Conservation (phyloP, 2,797 vertebrate species). For the Coranthus polyacanthus region DNA sequence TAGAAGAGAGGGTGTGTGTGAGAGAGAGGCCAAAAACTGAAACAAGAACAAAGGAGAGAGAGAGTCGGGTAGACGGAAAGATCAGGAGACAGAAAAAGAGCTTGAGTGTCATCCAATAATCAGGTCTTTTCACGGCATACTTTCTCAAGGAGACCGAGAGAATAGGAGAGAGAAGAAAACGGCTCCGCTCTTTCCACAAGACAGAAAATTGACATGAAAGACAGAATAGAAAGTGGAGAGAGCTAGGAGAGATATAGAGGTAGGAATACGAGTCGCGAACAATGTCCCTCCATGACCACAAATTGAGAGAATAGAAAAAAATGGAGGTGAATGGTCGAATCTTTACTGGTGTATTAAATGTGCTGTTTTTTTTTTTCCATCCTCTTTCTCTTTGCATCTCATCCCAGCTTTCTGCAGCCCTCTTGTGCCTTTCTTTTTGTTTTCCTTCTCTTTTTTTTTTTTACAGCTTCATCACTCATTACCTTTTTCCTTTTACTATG, state of each 20-base stretch:
- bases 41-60: conserved; percentile 58
- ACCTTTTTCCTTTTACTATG: not conserved
- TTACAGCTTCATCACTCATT: conserved; percentile 3
- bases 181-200: conserved; percentile 54
- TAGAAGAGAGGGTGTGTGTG: conserved; percentile 41
- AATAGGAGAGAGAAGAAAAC: conserved; percentile 57
- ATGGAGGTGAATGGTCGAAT: conserved; percentile 23
- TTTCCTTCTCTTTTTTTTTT: not conserved
- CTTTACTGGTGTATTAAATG: conserved; percentile 16
- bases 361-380: not conserved
- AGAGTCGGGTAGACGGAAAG: conserved; percentile 63
- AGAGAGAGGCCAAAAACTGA: conserved; percentile 57
- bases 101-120: conserved; percentile 80
- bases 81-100: conserved; percentile 70
- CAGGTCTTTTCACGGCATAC: conserved; percentile 76
- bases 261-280: conserved; percentile 35
- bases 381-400: not conserved
- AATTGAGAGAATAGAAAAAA: conserved; percentile 48
- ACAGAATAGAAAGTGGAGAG: conserved; percentile 39
- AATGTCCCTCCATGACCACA: conserved; percentile 47
- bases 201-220: conserved; percentile 69
- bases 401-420: not conserved
- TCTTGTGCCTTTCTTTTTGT: not conserved
- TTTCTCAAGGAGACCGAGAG: conserved; percentile 69
- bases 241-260: conserved; percentile 7